phyloP scores from a whole-genome alignment of 2,113 vertebrate species.

The Pampusana beccarii region DNA sequence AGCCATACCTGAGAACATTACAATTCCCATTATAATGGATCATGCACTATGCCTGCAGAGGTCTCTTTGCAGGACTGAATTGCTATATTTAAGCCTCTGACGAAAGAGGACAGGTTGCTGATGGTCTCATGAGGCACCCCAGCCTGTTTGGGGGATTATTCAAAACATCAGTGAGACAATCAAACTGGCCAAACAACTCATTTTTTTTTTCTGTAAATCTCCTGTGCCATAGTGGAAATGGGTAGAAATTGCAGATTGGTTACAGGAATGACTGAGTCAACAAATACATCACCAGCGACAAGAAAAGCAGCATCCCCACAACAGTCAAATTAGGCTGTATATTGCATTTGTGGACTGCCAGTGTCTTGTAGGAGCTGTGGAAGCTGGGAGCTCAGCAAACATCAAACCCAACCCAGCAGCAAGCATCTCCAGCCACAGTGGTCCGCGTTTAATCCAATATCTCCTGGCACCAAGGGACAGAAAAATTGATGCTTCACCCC shows the following conservation, averaged over 20 bases:
- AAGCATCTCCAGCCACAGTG: accelerated
- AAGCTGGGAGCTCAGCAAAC: neutral
- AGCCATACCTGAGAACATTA: accelerated
- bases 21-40: neutral
- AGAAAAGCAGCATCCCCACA: neutral
- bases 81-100: neutral
- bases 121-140: neutral
- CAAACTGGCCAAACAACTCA: accelerated
- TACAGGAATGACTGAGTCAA: neutral
- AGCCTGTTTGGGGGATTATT: neutral
- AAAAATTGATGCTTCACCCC: neutral
- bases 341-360: neutral
- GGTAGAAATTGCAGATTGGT: neutral
- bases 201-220: neutral
- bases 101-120: neutral
- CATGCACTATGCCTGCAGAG: neutral
- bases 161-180: neutral
- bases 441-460: neutral
- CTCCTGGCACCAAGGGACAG: neutral
- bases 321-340: neutral
- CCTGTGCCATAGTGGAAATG: neutral
- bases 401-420: neutral
- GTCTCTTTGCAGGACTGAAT: neutral
- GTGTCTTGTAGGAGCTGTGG: neutral
- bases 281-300: neutral